Conservation (phyloP, 2,113 vertebrate species). For the Melanocharis versteri region DNA sequence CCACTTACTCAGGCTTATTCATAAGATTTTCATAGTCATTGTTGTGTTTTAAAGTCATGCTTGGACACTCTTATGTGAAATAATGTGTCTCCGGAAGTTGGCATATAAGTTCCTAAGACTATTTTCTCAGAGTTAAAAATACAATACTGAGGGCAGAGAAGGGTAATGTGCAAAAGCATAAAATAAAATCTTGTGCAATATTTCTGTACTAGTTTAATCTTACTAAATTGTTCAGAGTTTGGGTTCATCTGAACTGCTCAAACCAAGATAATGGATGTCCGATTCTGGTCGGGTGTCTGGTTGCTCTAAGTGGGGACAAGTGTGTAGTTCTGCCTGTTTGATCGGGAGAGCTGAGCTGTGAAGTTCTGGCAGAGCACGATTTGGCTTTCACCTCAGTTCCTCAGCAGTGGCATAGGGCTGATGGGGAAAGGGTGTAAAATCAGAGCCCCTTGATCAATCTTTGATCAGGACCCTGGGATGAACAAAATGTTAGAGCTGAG, state of each 20-base stretch:
- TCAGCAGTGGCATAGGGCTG: neutral
- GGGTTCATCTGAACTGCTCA: neutral
- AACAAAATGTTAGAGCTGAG: neutral
- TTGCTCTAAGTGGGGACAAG: neutral
- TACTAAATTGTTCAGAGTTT: neutral
- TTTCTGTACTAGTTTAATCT: neutral
- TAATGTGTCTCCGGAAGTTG: neutral
- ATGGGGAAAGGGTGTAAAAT: neutral
- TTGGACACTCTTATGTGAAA: neutral
- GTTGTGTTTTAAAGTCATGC: neutral
- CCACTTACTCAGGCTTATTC: neutral
- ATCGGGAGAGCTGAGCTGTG: neutral
- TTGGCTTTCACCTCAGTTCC: neutral
- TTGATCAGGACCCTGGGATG: neutral
- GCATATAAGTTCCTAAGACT: neutral
- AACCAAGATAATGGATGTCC: neutral
- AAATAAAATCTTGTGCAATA: neutral
- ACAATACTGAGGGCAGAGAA: neutral
- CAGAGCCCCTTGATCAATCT: neutral
- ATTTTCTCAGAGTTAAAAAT: neutral
- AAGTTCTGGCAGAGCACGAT: neutral
- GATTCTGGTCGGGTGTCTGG: neutral
- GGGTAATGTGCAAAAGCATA: neutral
- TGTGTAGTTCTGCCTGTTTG: neutral
- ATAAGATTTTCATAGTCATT: neutral